Conservation (phyloP, 2,797 vertebrate genomes). For the Eulemur rubriventer region DNA sequence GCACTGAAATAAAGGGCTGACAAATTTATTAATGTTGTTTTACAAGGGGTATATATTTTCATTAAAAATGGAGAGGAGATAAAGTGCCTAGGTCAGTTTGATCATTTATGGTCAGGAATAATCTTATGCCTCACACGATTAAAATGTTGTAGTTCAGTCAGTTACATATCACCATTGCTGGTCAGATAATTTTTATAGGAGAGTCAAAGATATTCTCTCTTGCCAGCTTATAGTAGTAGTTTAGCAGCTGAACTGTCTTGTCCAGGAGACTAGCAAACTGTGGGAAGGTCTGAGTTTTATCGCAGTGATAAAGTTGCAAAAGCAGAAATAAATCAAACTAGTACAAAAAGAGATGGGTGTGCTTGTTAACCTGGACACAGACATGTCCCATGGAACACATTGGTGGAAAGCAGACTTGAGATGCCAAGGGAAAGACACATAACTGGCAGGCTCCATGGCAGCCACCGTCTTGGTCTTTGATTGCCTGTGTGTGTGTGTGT, state of each 20-base stretch:
- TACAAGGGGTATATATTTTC: background rate
- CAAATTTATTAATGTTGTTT: background rate
- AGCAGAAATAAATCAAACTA: conserved; percentile 10
- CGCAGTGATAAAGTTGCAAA: background rate
- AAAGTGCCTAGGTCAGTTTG: background rate
- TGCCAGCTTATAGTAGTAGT: background rate
- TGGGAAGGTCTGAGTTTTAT: background rate
- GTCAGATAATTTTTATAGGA: background rate
- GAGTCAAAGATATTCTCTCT: background rate
- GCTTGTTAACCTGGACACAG: background rate
- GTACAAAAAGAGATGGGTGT: background rate
- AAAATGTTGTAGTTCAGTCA: background rate
- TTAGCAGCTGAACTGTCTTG: background rate
- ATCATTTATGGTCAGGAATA: background rate
- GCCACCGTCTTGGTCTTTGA: background rate
- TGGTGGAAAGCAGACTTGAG: background rate
- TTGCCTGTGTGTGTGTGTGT: background rate
- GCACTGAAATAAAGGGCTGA: background rate
- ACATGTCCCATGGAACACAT: background rate
- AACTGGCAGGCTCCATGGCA: background rate
- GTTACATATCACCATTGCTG: background rate
- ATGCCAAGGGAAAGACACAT: background rate
- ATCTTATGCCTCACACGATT: background rate
- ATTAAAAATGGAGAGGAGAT: background rate
- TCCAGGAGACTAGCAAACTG: background rate